A percentile compares a stretch with the other conserved stretches of the same genome.
Evolutionary conservation across 2,888 invertebrate genomes (phyloP).

Genomic region (Eupithecia tripunctaria): DNA sequence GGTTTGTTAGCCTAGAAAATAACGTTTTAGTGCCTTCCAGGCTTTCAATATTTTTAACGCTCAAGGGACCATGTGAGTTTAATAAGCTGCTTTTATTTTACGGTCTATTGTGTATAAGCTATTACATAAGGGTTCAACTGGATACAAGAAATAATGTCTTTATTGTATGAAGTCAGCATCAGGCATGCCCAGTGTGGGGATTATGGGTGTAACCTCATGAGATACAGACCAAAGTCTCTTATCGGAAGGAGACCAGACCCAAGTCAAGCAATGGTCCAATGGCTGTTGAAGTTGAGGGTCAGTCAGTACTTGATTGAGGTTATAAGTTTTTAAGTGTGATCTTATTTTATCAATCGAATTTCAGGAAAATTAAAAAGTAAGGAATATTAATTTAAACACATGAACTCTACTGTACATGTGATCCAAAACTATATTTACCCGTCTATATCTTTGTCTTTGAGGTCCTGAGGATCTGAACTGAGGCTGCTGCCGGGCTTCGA

Average conservation of each 20-base stretch:
- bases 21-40: conserved; percentile 1
- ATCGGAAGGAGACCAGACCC: too few species aligned
- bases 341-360: too few species aligned
- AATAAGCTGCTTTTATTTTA: neutral
- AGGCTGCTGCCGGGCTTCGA: conserved; percentile 71
- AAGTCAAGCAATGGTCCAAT: too few species aligned
- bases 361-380: neutral
- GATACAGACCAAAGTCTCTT: too few species aligned
- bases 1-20: conserved; percentile 67
- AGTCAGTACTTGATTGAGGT: too few species aligned
- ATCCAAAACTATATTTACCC: conserved; percentile 67
- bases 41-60: neutral
- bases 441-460: conserved; percentile 77
- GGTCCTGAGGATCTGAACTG: conserved; percentile 71
- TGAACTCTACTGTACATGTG: neutral
- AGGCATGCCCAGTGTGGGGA: too few species aligned
- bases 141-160: neutral
- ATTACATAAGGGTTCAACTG: neutral
- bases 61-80: neutral
- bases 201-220: too few species aligned
- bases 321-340: too few species aligned
- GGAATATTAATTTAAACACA: neutral
- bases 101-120: neutral
- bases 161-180: neutral
- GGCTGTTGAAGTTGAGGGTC: too few species aligned